Conservation (phyloP, 2,797 vertebrate genomes). For the Acanthopagrus latus region DNA sequence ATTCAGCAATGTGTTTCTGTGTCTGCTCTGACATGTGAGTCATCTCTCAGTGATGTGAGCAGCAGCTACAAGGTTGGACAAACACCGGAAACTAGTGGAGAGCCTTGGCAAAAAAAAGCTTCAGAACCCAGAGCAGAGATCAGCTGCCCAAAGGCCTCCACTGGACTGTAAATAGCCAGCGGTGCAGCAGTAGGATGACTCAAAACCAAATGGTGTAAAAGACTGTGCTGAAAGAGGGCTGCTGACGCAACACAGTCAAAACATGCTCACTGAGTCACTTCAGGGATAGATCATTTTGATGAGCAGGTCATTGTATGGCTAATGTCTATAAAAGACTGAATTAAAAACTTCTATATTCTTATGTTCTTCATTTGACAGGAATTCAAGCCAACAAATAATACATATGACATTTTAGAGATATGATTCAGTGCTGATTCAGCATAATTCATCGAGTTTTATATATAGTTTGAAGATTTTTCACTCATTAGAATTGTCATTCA, state of each 20-base stretch:
- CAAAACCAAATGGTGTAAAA: conserved; percentile 27
- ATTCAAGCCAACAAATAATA: conserved; percentile 6
- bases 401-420: neutral
- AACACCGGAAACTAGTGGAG: conserved; percentile 23
- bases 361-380: neutral
- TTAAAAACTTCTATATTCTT: conserved; percentile 33
- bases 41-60: conserved; percentile 36
- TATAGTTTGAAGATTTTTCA: neutral
- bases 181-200: conserved; percentile 29
- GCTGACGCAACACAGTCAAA: conserved; percentile 37
- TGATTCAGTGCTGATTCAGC: neutral
- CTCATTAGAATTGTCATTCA: neutral
- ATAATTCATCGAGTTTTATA: neutral
- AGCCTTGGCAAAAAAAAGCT: conserved; percentile 7
- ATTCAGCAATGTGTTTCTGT: conserved; percentile 6
- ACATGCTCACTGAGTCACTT: conserved; percentile 3
- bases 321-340: conserved; percentile 57
- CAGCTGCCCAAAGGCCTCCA: conserved; percentile 9
- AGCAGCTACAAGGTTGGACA: conserved; percentile 31
- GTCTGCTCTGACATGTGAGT: conserved; percentile 30
- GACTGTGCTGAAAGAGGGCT: neutral
- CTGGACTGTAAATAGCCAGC: conserved; percentile 14
- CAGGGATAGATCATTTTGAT: conserved; percentile 48
- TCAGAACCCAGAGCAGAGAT: conserved; percentile 19
- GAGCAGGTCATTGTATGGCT: conserved; percentile 69